Evolutionary conservation across 2,113 vertebrate genomes (phyloP).

Genomic region (Alexandromys fortis): DNA sequence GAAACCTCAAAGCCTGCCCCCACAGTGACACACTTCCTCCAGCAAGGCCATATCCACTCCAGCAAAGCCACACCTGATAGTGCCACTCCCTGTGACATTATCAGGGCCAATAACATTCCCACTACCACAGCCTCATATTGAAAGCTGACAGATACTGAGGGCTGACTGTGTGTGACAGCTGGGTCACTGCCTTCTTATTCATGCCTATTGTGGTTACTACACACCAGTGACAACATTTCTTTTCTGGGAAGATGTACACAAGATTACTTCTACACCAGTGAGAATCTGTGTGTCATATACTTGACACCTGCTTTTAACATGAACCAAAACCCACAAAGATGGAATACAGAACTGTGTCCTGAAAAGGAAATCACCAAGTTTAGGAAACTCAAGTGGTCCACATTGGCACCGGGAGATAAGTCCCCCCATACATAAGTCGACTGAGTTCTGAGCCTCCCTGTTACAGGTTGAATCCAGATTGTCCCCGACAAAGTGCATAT

Average conservation of each 20-base stretch:
- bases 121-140: no score
- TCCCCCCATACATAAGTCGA: neutral
- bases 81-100: no score
- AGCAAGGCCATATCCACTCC: no score
- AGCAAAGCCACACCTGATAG: no score
- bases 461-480: neutral
- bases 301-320: neutral
- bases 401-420: neutral
- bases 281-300: neutral
- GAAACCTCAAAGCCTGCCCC: no score
- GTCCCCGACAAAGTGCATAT: neutral
- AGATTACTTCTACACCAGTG: neutral
- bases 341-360: neutral
- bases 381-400: neutral
- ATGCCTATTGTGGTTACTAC: neutral
- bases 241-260: neutral
- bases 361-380: neutral
- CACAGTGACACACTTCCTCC: no score
- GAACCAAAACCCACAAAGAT: neutral
- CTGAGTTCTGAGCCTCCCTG: neutral
- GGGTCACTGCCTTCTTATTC: neutral
- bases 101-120: no score
- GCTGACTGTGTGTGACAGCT: no score
- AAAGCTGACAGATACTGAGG: no score
- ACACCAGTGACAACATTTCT: neutral